phyloP scores from a whole-genome alignment of 2,888 invertebrate species.

The Dexiosoma caninum region DNA sequence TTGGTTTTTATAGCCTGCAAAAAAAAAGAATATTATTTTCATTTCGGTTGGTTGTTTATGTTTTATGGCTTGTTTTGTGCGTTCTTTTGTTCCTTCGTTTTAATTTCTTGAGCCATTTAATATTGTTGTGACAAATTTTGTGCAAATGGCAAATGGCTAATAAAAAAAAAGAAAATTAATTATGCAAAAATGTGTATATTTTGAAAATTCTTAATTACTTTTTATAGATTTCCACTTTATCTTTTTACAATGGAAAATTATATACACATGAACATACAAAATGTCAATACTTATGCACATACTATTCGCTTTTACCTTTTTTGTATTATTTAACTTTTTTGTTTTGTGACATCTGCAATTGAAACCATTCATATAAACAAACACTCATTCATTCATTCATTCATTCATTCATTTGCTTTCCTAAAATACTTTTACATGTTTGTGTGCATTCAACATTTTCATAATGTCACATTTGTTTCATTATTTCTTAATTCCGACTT shows the following conservation, averaged over 20 bases:
- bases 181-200: background rate
- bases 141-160: background rate
- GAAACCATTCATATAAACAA: no score
- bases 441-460: slow-evolving; percentile 16
- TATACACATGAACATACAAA: background rate
- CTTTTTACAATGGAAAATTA: background rate
- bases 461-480: slow-evolving; percentile 42
- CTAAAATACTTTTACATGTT: background rate
- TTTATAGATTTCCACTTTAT: background rate
- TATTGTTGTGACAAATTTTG: background rate
- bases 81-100: slow-evolving; percentile 16
- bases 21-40: background rate
- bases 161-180: background rate
- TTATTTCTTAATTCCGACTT: slow-evolving; percentile 27
- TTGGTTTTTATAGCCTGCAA: slow-evolving; percentile 11
- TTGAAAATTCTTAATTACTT: slow-evolving; percentile 2
- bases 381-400: no score
- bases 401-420: background rate
- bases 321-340: background rate
- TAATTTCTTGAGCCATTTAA: slow-evolving; percentile 2
- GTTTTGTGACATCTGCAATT: background rate
- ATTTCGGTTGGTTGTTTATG: slow-evolving; percentile 4
- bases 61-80: slow-evolving; percentile 15
- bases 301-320: no score
- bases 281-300: background rate